Conservation (phyloP, 2,113 vertebrate genomes). For the Pongo pygmaeus region DNA sequence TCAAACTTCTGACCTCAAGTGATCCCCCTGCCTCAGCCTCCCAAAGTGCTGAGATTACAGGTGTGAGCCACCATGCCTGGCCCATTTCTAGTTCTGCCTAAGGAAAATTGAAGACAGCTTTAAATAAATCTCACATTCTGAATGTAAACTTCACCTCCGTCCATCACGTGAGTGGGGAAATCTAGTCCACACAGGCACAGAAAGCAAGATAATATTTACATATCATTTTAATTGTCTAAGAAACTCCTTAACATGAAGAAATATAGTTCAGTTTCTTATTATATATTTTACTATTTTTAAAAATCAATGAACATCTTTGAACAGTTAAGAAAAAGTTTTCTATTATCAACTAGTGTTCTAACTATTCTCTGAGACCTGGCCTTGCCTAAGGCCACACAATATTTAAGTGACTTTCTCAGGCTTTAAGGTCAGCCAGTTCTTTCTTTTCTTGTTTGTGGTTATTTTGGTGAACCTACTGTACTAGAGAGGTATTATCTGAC, state of each 20-base stretch:
- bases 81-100: neutral
- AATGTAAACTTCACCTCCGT: neutral
- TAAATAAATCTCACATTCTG: neutral
- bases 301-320: neutral
- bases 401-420: neutral
- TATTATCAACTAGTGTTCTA: neutral
- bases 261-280: neutral
- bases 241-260: neutral
- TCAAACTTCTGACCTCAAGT: neutral
- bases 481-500: neutral
- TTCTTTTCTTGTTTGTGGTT: neutral
- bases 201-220: neutral
- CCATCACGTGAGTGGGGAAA: neutral
- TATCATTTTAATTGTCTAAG: neutral
- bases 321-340: neutral
- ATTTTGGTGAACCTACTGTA: neutral
- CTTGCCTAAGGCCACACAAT: neutral
- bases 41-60: neutral
- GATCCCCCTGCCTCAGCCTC: neutral
- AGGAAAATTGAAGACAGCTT: constrained; percentile 16
- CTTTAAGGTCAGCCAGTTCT: neutral
- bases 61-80: neutral
- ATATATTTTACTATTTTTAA: neutral
- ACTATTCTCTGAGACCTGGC: neutral
- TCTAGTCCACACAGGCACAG: neutral